These are phyloP conservation scores for Uropsilus gracilis DNA, from an alignment of 2,113 vertebrate genomes.

Conservation along the genomic window DNA sequence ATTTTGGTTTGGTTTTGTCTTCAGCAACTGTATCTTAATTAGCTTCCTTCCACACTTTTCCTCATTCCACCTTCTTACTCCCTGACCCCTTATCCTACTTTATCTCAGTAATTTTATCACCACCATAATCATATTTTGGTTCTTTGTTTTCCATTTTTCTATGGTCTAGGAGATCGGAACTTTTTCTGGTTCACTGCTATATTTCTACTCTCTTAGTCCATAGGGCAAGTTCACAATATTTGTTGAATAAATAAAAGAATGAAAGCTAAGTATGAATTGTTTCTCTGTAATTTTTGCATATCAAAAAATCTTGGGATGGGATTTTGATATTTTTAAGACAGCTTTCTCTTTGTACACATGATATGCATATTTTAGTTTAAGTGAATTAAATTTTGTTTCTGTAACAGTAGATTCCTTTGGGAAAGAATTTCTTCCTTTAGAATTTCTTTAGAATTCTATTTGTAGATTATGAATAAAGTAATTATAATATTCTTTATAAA, in stretches of 20 bases:
- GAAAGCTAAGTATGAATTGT: constrained; percentile 14
- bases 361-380: not conserved
- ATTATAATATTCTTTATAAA: not conserved
- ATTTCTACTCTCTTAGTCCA: not conserved
- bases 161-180: not conserved
- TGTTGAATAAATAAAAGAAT: not conserved
- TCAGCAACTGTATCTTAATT: not conserved
- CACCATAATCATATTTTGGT: not conserved
- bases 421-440: not conserved
- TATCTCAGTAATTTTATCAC: not conserved
- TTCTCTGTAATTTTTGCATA: constrained; percentile 29
- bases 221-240: not conserved
- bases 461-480: not conserved
- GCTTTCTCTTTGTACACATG: not conserved
- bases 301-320: not conserved
- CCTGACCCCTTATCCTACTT: not conserved
- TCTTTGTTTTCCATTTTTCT: not conserved
- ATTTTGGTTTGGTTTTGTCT: not conserved
- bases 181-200: not conserved
- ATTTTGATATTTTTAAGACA: not conserved
- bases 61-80: not conserved
- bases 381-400: not conserved
- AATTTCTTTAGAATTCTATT: not conserved
- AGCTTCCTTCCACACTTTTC: not conserved
- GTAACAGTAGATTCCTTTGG: not conserved